phyloP scores from a whole-genome alignment of 1,140 invertebrate genomes.

The Drosophila sturtevanti region DNA sequence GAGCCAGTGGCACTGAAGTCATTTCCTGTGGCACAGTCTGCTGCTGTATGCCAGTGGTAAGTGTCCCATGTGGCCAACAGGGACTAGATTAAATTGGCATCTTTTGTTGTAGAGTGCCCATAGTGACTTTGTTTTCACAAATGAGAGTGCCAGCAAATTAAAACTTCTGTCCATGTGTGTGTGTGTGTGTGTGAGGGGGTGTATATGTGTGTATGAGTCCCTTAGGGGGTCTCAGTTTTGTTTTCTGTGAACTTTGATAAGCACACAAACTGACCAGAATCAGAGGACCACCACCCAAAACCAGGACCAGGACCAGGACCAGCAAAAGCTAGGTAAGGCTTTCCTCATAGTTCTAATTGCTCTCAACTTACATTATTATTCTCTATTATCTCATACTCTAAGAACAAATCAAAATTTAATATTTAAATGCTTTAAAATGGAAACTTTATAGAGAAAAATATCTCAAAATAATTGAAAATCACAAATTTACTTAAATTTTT shows the following conservation, averaged over 20 bases:
- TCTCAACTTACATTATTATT: background rate
- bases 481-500: no score
- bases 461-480: no score
- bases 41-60: conserved; percentile 51
- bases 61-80: conserved; percentile 79
- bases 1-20: conserved; percentile 65
- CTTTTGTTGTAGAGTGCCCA: conserved; percentile 72
- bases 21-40: conserved; percentile 61
- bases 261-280: background rate
- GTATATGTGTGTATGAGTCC: conserved; percentile 5
- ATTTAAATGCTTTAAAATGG: no score
- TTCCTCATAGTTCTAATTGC: conserved; percentile 12
- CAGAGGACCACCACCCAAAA: background rate
- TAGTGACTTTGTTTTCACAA: conserved; percentile 75
- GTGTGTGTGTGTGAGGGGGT: conserved; percentile 11
- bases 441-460: no score
- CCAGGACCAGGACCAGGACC: background rate
- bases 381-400: background rate
- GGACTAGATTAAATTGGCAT: conserved; percentile 82
- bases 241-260: conserved; percentile 13
- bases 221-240: conserved; percentile 1
- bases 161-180: conserved; percentile 61
- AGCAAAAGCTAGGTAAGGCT: conserved; percentile 10
- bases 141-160: conserved; percentile 74
- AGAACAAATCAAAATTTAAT: background rate